Conservation (phyloP, 2,113 vertebrate species). For the Cebidichthys violaceus region DNA sequence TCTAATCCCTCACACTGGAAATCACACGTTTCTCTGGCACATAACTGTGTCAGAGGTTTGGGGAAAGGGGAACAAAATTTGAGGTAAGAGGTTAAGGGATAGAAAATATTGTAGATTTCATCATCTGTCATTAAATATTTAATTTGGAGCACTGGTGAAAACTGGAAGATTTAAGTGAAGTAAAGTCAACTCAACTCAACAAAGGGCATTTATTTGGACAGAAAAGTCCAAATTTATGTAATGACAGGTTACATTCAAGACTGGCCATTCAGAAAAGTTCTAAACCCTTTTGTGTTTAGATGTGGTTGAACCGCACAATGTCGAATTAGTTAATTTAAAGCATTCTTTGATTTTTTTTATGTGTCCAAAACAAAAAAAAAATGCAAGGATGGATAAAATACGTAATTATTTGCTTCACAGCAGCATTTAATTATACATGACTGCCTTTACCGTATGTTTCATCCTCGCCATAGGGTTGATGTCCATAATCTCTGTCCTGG, state of each 20-base stretch:
- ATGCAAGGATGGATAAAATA: background rate
- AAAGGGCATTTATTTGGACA: background rate
- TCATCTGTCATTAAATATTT: background rate
- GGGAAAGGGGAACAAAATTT: background rate
- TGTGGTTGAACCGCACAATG: no score
- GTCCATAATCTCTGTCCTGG: slow-evolving; percentile 51
- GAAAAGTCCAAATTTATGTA: background rate
- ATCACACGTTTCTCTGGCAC: slow-evolving; percentile 25
- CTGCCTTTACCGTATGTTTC: slow-evolving; percentile 13
- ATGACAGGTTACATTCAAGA: background rate
- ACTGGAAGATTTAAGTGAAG: background rate
- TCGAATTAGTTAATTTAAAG: no score
- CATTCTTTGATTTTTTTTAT: no score
- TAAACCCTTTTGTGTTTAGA: no score
- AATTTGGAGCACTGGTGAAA: background rate
- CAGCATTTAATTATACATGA: background rate
- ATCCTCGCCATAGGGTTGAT: slow-evolving; percentile 26
- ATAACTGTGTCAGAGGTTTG: slow-evolving; percentile 38
- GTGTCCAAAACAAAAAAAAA: background rate
- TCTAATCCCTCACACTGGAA: slow-evolving; percentile 62
- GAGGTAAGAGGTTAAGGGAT: background rate
- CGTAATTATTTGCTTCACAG: slow-evolving; percentile 1
- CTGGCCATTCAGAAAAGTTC: no score
- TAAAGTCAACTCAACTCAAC: background rate
- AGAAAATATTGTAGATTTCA: background rate